phyloP scores from a whole-genome alignment of 2,797 vertebrate genomes.

The Diceros bicornis region DNA sequence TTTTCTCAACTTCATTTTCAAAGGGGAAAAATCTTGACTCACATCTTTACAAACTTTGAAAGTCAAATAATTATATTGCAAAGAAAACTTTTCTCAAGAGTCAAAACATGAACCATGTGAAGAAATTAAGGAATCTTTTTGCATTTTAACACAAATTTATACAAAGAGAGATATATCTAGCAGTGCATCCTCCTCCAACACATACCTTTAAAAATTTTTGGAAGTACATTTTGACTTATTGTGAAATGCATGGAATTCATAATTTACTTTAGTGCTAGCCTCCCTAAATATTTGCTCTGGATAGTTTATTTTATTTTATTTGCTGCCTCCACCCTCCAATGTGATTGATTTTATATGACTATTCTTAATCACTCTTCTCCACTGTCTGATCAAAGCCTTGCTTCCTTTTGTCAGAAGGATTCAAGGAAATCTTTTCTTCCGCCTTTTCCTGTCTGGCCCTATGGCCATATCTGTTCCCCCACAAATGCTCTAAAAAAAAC shows the following conservation, averaged over 20 bases:
- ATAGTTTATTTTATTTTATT: slow-evolving; percentile 10
- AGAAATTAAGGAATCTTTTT: background rate
- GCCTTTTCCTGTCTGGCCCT: background rate
- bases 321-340: background rate
- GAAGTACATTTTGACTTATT: slow-evolving; percentile 30
- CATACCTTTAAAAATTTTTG: slow-evolving; percentile 42
- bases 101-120: slow-evolving; percentile 46
- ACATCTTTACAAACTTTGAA: slow-evolving; percentile 20
- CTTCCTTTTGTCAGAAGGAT: background rate
- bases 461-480: background rate
- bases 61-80: slow-evolving; percentile 46
- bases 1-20: slow-evolving; percentile 72
- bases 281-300: background rate
- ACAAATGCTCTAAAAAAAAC: background rate
- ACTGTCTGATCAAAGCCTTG: background rate
- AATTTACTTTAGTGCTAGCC: background rate
- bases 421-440: background rate
- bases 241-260: background rate
- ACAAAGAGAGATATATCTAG: background rate
- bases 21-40: slow-evolving; percentile 45
- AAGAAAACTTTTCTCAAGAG: slow-evolving; percentile 40
- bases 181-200: background rate
- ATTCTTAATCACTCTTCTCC: background rate
- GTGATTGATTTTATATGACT: background rate
- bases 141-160: slow-evolving; percentile 33